Evolutionary conservation across 2,888 invertebrate genomes (phyloP).

Genomic region (Orthosia cruda): DNA sequence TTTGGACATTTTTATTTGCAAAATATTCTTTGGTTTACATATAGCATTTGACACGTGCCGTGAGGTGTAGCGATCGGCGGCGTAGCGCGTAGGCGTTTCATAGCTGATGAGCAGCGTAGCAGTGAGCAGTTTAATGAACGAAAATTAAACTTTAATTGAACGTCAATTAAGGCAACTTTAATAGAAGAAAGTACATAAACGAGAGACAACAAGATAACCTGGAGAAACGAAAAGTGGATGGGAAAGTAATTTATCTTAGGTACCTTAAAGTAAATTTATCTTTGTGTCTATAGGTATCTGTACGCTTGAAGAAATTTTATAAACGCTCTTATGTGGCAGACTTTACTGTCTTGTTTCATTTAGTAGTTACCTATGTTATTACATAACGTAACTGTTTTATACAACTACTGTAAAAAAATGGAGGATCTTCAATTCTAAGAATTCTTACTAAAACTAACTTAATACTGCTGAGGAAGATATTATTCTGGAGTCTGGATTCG

Average conservation of each 20-base stretch:
- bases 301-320: neutral
- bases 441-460: neutral
- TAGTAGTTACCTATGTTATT: neutral
- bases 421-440: neutral
- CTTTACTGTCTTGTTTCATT: neutral
- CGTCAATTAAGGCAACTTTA: neutral
- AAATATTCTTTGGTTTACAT: too few relatives aligned
- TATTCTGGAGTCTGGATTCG: neutral
- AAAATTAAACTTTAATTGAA: neutral
- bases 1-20: too few relatives aligned
- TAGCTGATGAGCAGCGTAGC: conserved; percentile 1
- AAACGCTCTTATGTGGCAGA: neutral
- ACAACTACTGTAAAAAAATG: neutral
- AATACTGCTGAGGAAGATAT: neutral
- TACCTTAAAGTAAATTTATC: too few relatives aligned
- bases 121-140: neutral
- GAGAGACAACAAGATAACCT: neutral
- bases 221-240: too few relatives aligned
- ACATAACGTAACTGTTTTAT: too few relatives aligned
- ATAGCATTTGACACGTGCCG: too few relatives aligned
- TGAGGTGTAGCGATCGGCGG: neutral
- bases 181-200: neutral
- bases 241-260: too few relatives aligned
- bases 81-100: conserved; percentile 7
- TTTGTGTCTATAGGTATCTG: neutral